These are phyloP conservation scores for Hermaeophaga mercurialis DNA, from an alignment of 2,888 invertebrate species.

Conservation along the genomic window DNA sequence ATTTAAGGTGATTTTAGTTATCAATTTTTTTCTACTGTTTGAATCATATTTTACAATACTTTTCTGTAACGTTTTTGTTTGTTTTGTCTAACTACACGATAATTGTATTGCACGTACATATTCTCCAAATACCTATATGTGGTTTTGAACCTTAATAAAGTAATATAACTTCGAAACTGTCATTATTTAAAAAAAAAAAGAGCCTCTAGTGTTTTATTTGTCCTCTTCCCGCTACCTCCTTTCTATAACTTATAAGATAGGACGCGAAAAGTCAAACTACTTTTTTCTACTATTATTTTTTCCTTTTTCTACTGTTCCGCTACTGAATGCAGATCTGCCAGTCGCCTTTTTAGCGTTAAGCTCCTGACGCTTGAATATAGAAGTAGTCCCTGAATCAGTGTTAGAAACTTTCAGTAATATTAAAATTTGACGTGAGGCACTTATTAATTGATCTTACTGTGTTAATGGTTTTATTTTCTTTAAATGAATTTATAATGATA, in stretches of 20 bases:
- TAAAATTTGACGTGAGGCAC: conserved; percentile 22
- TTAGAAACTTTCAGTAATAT: conserved; percentile 22
- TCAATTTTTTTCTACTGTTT: no score
- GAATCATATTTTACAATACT: no score
- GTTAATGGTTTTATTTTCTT: conserved; percentile 8
- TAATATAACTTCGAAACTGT: no score
- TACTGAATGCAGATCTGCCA: conserved; percentile 3
- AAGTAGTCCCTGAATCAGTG: conserved; percentile 28
- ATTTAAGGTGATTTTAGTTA: no score
- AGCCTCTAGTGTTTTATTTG: neutral
- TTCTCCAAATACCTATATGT: no score
- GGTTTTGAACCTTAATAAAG: no score
- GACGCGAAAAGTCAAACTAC: no score
- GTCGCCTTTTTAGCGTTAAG: neutral
- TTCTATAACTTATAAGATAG: no score
- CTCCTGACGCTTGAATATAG: conserved; percentile 26
- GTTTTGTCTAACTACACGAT: no score
- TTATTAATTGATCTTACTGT: conserved; percentile 21
- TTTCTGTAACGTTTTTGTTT: no score
- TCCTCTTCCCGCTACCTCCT: neutral
- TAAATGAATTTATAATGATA: neutral
- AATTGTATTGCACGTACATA: no score
- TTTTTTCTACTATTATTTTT: neutral
- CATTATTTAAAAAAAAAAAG: neutral
- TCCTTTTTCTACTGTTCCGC: neutral